Percentiles rank a stretch among this genome's conserved stretches.
These are phyloP conservation scores for Epinotia demarniana DNA, from an alignment of 2,888 invertebrate species.

Conservation along the genomic window DNA sequence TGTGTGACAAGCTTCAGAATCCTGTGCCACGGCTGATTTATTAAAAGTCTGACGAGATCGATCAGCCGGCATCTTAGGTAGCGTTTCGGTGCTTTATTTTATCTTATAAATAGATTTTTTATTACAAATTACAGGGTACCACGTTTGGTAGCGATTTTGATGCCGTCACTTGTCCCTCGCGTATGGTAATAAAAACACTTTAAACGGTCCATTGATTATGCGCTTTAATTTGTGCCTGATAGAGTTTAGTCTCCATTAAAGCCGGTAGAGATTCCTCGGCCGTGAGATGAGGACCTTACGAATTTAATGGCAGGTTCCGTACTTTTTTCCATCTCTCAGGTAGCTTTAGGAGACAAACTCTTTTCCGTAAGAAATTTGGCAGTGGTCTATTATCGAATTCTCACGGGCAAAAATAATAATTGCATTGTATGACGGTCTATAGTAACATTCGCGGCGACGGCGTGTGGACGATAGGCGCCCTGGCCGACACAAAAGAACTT, in stretches of 20 bases:
- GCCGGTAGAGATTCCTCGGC: constrained; percentile 48
- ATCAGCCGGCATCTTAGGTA: constrained; percentile 81
- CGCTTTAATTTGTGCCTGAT: constrained; percentile 68
- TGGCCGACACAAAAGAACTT: constrained; percentile 60
- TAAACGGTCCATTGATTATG: constrained; percentile 61
- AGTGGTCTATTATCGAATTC: constrained; percentile 50
- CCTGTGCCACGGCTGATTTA: constrained; percentile 71
- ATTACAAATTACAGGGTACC: constrained; percentile 84
- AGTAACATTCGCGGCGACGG: constrained; percentile 49
- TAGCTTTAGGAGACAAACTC: constrained; percentile 58
- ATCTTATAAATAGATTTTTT: constrained; percentile 85
- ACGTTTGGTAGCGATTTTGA: constrained; percentile 82
- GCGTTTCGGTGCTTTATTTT: constrained; percentile 81
- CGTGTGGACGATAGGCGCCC: constrained; percentile 56
- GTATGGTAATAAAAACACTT: constrained; percentile 65
- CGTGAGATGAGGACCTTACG: constrained; percentile 55
- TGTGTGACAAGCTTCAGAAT: constrained; percentile 80
- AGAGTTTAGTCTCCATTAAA: constrained; percentile 70
- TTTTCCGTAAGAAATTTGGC: constrained; percentile 46
- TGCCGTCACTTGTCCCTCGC: constrained; percentile 62
- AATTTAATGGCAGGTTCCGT: constrained; percentile 72
- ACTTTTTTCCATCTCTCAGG: constrained; percentile 67
- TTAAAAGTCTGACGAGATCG: constrained; percentile 77
- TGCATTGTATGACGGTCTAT: constrained; percentile 55
- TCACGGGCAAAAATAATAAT: constrained; percentile 52